Conservation (phyloP, 2,797 vertebrate species). For the Parauchenoglanis ngamensis region DNA sequence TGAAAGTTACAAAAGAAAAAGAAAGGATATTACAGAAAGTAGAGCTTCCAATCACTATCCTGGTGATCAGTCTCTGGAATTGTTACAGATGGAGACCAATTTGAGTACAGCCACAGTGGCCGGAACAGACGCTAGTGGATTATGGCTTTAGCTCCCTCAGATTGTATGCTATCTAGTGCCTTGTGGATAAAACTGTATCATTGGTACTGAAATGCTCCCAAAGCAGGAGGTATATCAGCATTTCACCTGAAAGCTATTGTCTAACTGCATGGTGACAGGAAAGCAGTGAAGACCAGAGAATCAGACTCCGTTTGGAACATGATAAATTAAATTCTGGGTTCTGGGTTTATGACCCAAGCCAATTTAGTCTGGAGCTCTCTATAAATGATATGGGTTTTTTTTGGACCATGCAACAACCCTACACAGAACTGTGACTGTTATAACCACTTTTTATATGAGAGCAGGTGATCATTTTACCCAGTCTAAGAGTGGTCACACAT, state of each 20-base stretch:
- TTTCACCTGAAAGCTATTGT: neutral
- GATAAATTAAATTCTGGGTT: conserved; percentile 13
- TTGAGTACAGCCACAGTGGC: conserved; percentile 18
- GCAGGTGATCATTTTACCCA: neutral
- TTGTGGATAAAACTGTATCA: conserved; percentile 10
- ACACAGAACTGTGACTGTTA: neutral
- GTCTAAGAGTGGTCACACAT: neutral
- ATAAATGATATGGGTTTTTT: neutral
- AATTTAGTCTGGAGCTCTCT: neutral
- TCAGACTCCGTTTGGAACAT: neutral
- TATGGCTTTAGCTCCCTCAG: conserved; percentile 35
- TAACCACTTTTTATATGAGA: neutral
- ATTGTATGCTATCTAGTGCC: conserved; percentile 4
- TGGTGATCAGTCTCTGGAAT: conserved; percentile 15
- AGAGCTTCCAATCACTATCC: neutral
- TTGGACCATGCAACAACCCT: neutral
- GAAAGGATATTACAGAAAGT: neutral
- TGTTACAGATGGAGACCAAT: conserved; percentile 18
- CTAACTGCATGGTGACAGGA: neutral
- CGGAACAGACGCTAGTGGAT: conserved; percentile 21
- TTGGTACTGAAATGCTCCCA: conserved; percentile 18
- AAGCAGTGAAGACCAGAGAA: neutral
- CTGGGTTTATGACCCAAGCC: neutral
- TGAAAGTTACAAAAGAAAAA: neutral
- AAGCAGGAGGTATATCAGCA: conserved; percentile 3